These are phyloP conservation scores for Cryptus armator DNA, from an alignment of 2,888 invertebrate genomes.

Conservation along the genomic window DNA sequence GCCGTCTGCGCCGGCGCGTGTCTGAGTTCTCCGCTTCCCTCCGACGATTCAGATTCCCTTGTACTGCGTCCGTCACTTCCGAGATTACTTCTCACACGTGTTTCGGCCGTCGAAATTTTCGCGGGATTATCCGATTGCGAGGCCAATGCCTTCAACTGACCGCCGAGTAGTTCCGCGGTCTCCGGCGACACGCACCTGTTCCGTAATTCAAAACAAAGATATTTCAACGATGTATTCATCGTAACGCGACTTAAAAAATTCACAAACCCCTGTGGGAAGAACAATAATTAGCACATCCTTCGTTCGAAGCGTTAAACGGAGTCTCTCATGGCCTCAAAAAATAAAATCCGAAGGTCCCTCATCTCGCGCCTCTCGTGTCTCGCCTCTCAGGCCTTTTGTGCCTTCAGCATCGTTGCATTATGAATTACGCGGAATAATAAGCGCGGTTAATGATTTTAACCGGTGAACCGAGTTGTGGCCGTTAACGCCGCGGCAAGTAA, in stretches of 20 bases:
- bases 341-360: background rate
- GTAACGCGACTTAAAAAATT: background rate
- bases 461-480: constrained; percentile 4
- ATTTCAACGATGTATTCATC: background rate
- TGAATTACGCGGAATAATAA: constrained; percentile 20
- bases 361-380: too few species aligned
- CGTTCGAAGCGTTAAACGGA: background rate
- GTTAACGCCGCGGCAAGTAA: background rate
- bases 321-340: constrained; percentile 17
- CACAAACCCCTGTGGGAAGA: constrained; percentile 8
- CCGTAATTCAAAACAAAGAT: background rate
- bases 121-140: constrained; percentile 82
- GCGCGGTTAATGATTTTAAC: background rate
- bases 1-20: constrained; percentile 91
- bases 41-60: constrained; percentile 90
- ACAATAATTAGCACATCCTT: background rate
- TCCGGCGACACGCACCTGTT: constrained; percentile 96
- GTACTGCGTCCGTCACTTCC: constrained; percentile 87
- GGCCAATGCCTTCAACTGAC: constrained; percentile 92
- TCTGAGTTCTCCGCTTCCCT: constrained; percentile 91
- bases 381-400: background rate
- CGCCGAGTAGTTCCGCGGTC: constrained; percentile 95
- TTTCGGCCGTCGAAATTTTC: constrained; percentile 89
- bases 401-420: background rate
- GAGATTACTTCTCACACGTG: constrained; percentile 93